phyloP scores from a whole-genome alignment of 2,113 vertebrate species.

The Lasiurus cinereus region DNA sequence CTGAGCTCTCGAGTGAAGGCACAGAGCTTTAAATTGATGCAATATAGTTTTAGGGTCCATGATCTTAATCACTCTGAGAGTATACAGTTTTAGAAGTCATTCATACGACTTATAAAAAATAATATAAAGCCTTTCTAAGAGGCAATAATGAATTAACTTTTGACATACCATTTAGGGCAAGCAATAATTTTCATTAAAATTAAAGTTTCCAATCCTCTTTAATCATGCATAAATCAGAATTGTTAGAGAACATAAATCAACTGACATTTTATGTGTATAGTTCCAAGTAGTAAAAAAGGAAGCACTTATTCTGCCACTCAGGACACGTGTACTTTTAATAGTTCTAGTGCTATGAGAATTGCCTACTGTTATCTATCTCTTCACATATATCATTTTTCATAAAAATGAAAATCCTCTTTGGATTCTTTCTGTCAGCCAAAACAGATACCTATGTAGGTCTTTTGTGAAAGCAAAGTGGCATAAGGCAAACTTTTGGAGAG shows the following conservation, averaged over 20 bases:
- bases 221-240: neutral
- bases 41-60: neutral
- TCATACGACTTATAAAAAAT: neutral
- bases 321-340: neutral
- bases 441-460: neutral
- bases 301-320: neutral
- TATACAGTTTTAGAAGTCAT: neutral
- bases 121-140: neutral
- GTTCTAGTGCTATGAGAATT: neutral
- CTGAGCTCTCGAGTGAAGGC: neutral
- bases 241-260: neutral
- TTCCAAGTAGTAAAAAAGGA: constrained; percentile 18
- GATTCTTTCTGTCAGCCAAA: neutral
- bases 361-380: neutral
- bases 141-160: constrained; percentile 27
- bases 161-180: constrained; percentile 40
- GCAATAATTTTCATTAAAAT: constrained; percentile 58
- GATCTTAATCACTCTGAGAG: neutral
- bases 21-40: neutral
- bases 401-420: neutral
- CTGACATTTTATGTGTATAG: neutral
- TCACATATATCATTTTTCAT: neutral
- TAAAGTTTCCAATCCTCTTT: neutral
- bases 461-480: neutral
- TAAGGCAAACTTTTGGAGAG: neutral